Evolutionary conservation across 2,888 invertebrate genomes (phyloP), one percentile per base, ranked within the genome.

Genomic region (Seira sanloemensis): DNA sequence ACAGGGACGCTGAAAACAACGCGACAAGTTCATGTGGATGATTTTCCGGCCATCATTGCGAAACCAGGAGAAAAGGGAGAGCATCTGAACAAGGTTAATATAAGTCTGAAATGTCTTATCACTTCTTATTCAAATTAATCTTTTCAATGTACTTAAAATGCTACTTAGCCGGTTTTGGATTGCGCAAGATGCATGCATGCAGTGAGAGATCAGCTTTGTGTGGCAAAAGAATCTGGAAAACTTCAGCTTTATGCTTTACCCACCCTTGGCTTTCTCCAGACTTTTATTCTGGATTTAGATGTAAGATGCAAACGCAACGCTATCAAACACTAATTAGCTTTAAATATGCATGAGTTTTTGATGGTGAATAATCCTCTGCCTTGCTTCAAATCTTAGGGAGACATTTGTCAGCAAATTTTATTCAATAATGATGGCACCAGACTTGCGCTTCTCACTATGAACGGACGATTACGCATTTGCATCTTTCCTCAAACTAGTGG

Each of bases 221-320:
- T 84, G 4, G 84, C 75, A 18, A 46, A 78, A 24, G 75, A 75
- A 54, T 84, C 84, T 26, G 84, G 84, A 69, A 84, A 84, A 21
- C 16, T 84, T 4, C 78, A 84, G 25, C 54, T 84, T 23, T 84
- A 84, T 27, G 75, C 78, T n/a, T 54, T 84, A 27, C 84, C 84
- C 12, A 78, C 78, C 1, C 26, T 78, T 18, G 84, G 84, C 9
- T 78, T 69, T 71, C 27, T 84, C 37, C 84, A 84, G 27, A 71
- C 78, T 1, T 65, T 54, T 23, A 46, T 46, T 5, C 37, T 83
- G 19, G 78, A 78, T 18, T 62, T 78, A 19, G 62, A 83, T 16
- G 78, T 83, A 73, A 78, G 12, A n/a, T 66, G 16, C n/a, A 69
- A 18, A 69, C 5, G 37, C 37, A 7, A n/a, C n/a, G n/a, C n/a